These are phyloP conservation scores for Globodera rostochiensis DNA, from an alignment of 1,140 invertebrate genomes.

Conservation along the genomic window DNA sequence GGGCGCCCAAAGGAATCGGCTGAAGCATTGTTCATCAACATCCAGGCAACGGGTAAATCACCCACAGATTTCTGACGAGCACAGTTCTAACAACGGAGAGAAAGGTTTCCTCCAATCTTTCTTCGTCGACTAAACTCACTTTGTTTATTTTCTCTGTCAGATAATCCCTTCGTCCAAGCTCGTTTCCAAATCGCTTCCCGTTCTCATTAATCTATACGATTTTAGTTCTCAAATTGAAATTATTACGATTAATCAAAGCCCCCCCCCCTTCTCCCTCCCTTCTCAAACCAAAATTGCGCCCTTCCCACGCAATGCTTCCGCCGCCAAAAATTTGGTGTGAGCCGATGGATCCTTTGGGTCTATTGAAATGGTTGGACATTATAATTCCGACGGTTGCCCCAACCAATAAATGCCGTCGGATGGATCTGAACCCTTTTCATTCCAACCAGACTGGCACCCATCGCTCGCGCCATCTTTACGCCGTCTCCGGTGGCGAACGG, in stretches of 20 bases:
- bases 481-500: conserved; percentile 66
- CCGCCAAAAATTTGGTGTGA: conserved; percentile 65
- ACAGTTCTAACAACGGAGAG: conserved; percentile 37
- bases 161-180: conserved; percentile 64
- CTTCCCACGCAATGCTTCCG: conserved; percentile 66
- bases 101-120: background rate
- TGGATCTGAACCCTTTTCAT: conserved; percentile 61
- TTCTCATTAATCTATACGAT: conserved; percentile 58
- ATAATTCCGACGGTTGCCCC: background rate
- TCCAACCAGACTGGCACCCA: conserved; percentile 57
- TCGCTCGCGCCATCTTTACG: conserved; percentile 64
- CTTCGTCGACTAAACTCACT: background rate
- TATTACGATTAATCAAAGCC: background rate
- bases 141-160: conserved; percentile 55
- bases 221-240: background rate
- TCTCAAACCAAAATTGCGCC: conserved; percentile 61
- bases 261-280: background rate
- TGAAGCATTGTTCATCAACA: conserved; percentile 63
- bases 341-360: conserved; percentile 63
- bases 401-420: conserved; percentile 62
- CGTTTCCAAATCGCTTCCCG: conserved; percentile 64
- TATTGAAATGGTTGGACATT: background rate
- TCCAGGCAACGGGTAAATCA: conserved; percentile 51
- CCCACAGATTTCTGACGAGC: conserved; percentile 30
- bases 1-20: conserved; percentile 64